Percentiles rank a stretch among this genome's conserved stretches.
These are phyloP conservation scores for Brienomyrus longianalis DNA, from an alignment of 2,113 vertebrate species.

Conservation along the genomic window DNA sequence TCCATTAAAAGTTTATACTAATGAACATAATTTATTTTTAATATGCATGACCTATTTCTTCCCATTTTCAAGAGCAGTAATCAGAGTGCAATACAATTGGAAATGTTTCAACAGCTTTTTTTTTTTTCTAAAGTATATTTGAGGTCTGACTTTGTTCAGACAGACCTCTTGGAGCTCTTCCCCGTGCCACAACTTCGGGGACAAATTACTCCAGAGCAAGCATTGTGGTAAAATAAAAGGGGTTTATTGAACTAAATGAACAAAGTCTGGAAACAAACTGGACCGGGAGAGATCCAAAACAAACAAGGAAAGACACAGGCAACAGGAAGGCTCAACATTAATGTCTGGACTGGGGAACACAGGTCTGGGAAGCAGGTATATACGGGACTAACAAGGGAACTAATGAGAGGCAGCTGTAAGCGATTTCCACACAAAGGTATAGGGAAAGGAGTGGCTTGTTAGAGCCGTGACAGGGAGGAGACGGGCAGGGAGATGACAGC, in stretches of 20 bases:
- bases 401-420: not conserved
- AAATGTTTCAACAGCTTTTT: not conserved
- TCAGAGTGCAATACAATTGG: not conserved
- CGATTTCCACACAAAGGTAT: not conserved
- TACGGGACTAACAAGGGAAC: not conserved
- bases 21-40: conserved; percentile 4
- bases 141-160: not conserved
- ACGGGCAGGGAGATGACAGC: not conserved
- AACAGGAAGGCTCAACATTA: not conserved
- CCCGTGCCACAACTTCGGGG: not conserved
- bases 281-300: not conserved
- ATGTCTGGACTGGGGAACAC: not conserved
- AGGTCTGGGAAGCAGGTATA: not conserved
- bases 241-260: not conserved
- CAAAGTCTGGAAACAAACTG: not conserved
- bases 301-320: not conserved
- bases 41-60: conserved; percentile 9
- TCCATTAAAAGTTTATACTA: not conserved
- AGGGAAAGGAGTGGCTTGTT: not conserved
- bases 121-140: not conserved
- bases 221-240: not conserved
- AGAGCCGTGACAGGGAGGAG: not conserved
- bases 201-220: not conserved
- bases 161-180: not conserved
- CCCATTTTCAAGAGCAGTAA: conserved; percentile 3